Evolutionary conservation across 2,113 vertebrate genomes (phyloP).

Genomic region (Oncorhynchus nerka): DNA sequence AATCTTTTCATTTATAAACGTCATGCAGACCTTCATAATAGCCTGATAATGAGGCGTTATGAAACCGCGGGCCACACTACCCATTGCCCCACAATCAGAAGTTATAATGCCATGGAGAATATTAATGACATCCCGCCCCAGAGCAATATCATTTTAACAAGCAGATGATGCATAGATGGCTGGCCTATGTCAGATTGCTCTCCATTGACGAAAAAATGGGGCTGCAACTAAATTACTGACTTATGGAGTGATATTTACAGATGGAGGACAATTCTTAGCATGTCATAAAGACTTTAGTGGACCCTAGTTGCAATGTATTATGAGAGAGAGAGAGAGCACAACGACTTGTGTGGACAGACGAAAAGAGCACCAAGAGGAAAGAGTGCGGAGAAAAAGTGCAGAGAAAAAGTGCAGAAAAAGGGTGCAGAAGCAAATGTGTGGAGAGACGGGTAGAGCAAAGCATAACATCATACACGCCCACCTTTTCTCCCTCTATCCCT

Average conservation of each 20-base stretch:
- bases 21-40: slow-evolving; percentile 37
- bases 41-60: slow-evolving; percentile 43
- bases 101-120: neutral
- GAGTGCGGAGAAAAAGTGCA: neutral
- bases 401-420: too few species aligned
- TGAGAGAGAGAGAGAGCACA: neutral
- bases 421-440: slow-evolving; percentile 42
- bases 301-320: neutral
- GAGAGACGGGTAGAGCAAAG: slow-evolving; percentile 17
- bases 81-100: slow-evolving; percentile 12
- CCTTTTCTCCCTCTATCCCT: neutral
- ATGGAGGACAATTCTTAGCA: neutral
- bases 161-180: too few species aligned
- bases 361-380: slow-evolving; percentile 30
- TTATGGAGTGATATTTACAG: slow-evolving; percentile 21
- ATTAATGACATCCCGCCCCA: too few species aligned
- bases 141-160: too few species aligned
- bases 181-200: slow-evolving; percentile 38
- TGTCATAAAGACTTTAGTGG: neutral
- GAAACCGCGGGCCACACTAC: slow-evolving; percentile 17
- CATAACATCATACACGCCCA: slow-evolving; percentile 44
- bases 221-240: slow-evolving; percentile 16
- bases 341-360: neutral
- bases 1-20: slow-evolving; percentile 61
- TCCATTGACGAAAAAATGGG: slow-evolving; percentile 26